Evolutionary conservation across 2,113 vertebrate species (phyloP).

Genomic region (Porphyrio hochstetteri): DNA sequence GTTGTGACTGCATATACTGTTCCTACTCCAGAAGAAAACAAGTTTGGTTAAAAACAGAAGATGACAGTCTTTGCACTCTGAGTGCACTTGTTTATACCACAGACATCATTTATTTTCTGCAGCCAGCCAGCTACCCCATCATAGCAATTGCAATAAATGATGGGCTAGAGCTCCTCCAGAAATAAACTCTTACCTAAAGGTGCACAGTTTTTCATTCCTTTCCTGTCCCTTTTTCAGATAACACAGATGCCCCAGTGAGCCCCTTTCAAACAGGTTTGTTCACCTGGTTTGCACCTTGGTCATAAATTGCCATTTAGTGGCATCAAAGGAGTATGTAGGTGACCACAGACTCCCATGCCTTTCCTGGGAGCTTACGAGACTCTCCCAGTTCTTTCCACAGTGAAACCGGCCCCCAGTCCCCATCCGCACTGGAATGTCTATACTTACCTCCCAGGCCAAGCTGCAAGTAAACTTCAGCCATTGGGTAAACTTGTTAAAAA

Average conservation of each 20-base stretch:
- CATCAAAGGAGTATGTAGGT: not conserved
- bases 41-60: not conserved
- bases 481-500: constrained; percentile 25
- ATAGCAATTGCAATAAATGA: not conserved
- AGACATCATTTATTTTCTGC: not conserved
- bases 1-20: not conserved
- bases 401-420: not conserved
- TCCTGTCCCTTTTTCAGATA: not conserved
- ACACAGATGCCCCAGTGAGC: not conserved
- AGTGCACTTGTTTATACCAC: not conserved
- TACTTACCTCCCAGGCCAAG: not conserved
- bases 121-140: not conserved
- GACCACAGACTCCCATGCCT: not conserved
- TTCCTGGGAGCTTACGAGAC: not conserved
- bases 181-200: not conserved
- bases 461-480: not conserved
- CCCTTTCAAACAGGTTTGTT: constrained; percentile 2
- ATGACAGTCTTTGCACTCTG: not conserved
- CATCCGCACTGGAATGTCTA: not conserved
- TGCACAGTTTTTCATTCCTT: not conserved
- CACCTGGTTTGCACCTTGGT: constrained; percentile 6
- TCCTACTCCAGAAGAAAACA: not conserved
- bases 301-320: not conserved
- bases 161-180: not conserved
- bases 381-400: not conserved